A percentile compares a stretch with the other conserved stretches of the same genome.
Evolutionary conservation across 1,140 invertebrate genomes (phyloP).

Genomic region (Drosophila serrata): DNA sequence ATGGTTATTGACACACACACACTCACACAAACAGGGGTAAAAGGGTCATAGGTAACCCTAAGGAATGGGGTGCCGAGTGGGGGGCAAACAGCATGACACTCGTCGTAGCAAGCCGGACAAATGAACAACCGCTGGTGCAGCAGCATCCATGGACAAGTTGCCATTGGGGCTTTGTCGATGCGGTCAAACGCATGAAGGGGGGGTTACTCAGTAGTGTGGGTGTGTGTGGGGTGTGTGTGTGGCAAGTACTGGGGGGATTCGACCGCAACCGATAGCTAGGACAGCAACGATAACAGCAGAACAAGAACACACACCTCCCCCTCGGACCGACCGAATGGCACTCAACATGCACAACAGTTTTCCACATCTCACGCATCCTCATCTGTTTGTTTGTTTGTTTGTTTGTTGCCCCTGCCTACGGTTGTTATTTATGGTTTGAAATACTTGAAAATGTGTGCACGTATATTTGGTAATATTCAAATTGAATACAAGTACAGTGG

Average conservation of each 20-base stretch:
- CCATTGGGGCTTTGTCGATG: constrained; percentile 41
- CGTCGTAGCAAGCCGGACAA: constrained; percentile 61
- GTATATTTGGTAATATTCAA: constrained; percentile 32
- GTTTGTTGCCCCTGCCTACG: constrained; percentile 31
- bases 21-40: constrained; percentile 50
- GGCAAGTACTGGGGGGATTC: constrained; percentile 8
- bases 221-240: neutral
- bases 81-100: constrained; percentile 74
- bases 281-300: constrained; percentile 67
- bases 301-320: constrained; percentile 33
- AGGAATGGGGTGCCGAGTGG: constrained; percentile 14
- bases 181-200: constrained; percentile 19
- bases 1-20: constrained; percentile 76
- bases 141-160: constrained; percentile 65
- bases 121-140: constrained; percentile 71
- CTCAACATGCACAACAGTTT: constrained; percentile 75
- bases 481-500: constrained; percentile 41
- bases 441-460: constrained; percentile 36
- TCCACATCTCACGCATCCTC: constrained; percentile 68
- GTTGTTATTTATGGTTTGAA: constrained; percentile 70
- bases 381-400: constrained; percentile 29
- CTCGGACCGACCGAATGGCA: constrained; percentile 28
- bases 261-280: constrained; percentile 60
- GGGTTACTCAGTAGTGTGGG: neutral
- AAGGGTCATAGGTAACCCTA: neutral